Evolutionary conservation across 1,140 invertebrate species (phyloP).

Genomic region (Macrocentrus cingulum): DNA sequence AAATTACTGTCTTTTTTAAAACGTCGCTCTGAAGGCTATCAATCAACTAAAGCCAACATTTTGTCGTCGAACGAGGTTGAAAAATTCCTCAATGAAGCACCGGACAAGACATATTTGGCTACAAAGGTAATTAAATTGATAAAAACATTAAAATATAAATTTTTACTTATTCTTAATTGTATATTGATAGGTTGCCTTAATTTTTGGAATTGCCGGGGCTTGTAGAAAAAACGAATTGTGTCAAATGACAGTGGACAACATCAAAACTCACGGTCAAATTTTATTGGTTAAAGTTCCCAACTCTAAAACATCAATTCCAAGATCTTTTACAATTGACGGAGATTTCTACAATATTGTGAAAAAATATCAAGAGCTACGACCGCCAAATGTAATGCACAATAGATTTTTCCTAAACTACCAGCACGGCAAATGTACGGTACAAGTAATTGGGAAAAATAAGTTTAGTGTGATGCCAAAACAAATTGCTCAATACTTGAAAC

Average conservation of each 20-base stretch:
- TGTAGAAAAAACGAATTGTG: constrained; percentile 23
- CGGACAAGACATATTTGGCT: constrained; percentile 21
- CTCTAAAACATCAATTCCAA: constrained; percentile 2
- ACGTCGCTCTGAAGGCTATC: constrained; percentile 18
- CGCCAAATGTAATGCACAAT: not conserved
- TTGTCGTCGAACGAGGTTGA: constrained; percentile 19
- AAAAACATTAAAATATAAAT: not conserved
- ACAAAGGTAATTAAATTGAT: constrained; percentile 20
- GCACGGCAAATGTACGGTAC: constrained; percentile 23
- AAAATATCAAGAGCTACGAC: constrained; percentile 9
- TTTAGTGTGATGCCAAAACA: constrained; percentile 16
- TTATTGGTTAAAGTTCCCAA: not conserved
- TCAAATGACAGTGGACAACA: constrained; percentile 15
- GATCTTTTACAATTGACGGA: constrained; percentile 1
- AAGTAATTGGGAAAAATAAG: constrained; percentile 24
- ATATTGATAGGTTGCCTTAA: constrained; percentile 24
- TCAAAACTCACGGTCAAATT: constrained; percentile 7
- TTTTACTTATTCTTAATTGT: not conserved
- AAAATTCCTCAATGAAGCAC: constrained; percentile 26
- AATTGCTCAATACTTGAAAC: constrained; percentile 23
- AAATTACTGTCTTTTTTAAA: constrained; percentile 22
- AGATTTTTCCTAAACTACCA: constrained; percentile 24
- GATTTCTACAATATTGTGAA: constrained; percentile 6
- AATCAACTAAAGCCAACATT: constrained; percentile 24
- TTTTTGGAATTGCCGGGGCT: constrained; percentile 24